Evolutionary conservation across 2,888 invertebrate genomes (phyloP).

Genomic region (Podabrus alpinus): DNA sequence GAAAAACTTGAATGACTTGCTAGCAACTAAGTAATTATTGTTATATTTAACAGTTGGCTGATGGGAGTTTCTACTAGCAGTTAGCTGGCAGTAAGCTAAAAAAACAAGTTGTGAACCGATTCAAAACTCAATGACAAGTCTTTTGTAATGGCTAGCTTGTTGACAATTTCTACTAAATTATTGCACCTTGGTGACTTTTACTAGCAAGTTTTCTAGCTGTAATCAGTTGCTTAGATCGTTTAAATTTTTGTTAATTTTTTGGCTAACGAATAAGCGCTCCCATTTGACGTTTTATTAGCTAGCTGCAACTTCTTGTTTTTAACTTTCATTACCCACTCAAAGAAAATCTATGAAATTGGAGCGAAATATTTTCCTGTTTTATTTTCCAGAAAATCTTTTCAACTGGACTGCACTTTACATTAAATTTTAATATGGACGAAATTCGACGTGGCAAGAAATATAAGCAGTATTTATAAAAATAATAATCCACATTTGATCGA

Average conservation of each 20-base stretch:
- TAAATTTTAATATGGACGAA: neutral
- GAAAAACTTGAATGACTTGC: too few relatives aligned
- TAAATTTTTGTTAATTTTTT: neutral
- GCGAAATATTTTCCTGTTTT: neutral
- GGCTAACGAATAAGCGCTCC: neutral
- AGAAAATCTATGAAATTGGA: neutral
- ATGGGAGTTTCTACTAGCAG: too few relatives aligned
- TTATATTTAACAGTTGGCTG: too few relatives aligned
- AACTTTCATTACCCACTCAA: neutral
- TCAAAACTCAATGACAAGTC: too few relatives aligned
- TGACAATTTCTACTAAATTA: too few relatives aligned
- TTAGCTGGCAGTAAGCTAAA: too few relatives aligned
- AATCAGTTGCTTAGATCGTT: neutral
- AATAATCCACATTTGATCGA: neutral
- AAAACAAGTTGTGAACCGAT: too few relatives aligned
- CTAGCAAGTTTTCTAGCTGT: too few relatives aligned
- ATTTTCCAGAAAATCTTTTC: neutral
- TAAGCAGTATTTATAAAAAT: neutral
- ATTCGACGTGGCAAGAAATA: neutral
- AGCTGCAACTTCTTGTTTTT: neutral
- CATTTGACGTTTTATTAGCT: too few relatives aligned
- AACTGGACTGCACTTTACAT: neutral
- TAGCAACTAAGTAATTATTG: too few relatives aligned
- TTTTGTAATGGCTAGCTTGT: too few relatives aligned
- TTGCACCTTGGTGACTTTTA: too few relatives aligned